phyloP scores from a whole-genome alignment of 2,113 vertebrate species.

The Elephas maximus region DNA sequence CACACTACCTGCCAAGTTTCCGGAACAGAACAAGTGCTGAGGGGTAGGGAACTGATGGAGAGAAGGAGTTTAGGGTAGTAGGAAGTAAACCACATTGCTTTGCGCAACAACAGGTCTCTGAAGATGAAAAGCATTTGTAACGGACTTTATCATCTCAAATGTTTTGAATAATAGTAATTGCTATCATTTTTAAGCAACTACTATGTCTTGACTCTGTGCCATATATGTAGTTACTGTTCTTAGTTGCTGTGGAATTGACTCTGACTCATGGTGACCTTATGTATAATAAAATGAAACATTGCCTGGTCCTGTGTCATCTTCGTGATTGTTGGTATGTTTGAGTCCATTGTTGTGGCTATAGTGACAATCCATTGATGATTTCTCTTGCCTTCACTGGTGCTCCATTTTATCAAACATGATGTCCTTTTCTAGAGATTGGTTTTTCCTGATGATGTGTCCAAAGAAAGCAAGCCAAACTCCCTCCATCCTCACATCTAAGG shows the following conservation, averaged over 20 bases:
- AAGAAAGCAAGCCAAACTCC: neutral
- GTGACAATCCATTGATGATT: neutral
- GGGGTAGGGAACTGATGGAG: conserved; percentile 65
- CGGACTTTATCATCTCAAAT: neutral
- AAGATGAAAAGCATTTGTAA: neutral
- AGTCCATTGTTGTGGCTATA: neutral
- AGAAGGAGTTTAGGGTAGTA: conserved; percentile 60
- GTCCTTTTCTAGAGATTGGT: neutral
- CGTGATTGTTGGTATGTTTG: neutral
- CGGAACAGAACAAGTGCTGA: conserved; percentile 81
- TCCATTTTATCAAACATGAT: neutral
- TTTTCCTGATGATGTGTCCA: neutral
- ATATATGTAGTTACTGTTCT: neutral
- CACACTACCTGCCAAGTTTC: conserved; percentile 84
- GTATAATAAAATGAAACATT: neutral
- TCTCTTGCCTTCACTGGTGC: neutral
- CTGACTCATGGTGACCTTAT: neutral
- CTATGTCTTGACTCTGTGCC: neutral
- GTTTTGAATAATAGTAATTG: neutral
- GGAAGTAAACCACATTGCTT: conserved; percentile 66
- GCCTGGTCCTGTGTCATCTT: neutral
- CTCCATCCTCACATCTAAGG: neutral
- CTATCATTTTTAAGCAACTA: neutral
- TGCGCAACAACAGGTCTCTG: conserved; percentile 30
- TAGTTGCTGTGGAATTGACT: neutral